These are phyloP conservation scores for Trichacis sp. DNA, from an alignment of 2,888 invertebrate genomes.

Conservation along the genomic window DNA sequence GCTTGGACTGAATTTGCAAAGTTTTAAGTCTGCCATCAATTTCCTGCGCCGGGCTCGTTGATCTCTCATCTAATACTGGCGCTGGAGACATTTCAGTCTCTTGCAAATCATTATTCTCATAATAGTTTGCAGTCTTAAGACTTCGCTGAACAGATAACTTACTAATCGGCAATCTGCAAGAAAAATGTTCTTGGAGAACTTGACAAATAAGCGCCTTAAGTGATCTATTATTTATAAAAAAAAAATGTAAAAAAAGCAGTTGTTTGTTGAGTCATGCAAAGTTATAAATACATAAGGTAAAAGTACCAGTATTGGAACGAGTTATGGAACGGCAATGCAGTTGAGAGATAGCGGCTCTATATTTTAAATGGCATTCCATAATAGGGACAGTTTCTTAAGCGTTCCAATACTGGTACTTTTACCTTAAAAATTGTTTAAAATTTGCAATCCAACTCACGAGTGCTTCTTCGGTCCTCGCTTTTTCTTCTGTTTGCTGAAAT, in stretches of 20 bases:
- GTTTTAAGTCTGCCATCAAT: conserved; percentile 62
- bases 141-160: conserved; percentile 54
- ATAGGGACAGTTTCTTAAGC: too few relatives aligned
- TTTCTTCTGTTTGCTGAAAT: conserved; percentile 66
- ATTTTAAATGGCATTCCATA: too few relatives aligned
- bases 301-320: too few relatives aligned
- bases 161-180: conserved; percentile 53
- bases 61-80: conserved; percentile 55
- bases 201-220: conserved; percentile 5
- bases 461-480: conserved; percentile 61
- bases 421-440: too few relatives aligned
- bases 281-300: too few relatives aligned
- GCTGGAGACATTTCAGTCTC: conserved; percentile 55
- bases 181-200: conserved; percentile 31
- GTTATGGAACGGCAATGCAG: too few relatives aligned
- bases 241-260: too few relatives aligned
- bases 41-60: conserved; percentile 60
- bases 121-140: conserved; percentile 52
- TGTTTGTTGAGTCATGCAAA: too few relatives aligned
- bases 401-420: too few relatives aligned
- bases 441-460: conserved; percentile 55
- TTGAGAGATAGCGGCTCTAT: too few relatives aligned
- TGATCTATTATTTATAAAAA: too few relatives aligned
- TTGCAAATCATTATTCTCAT: conserved; percentile 55
- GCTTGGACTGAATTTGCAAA: conserved; percentile 60